Conservation (phyloP, 2,797 vertebrate genomes). For the Acanthurus lineatus region DNA sequence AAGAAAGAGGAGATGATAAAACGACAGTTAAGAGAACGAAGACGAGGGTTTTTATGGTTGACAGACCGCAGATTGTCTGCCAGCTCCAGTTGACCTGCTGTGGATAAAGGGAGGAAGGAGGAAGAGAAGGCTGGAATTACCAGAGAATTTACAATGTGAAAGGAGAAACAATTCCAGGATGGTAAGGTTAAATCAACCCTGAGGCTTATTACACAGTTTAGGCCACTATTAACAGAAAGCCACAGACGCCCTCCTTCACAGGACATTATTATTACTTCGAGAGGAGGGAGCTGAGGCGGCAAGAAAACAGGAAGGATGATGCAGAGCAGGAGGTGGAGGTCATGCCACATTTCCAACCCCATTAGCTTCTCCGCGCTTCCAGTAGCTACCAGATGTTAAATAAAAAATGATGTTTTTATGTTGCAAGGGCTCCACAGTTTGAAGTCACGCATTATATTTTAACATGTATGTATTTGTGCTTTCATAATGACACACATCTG, state of each 20-base stretch:
- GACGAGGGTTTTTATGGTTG: conserved; percentile 18
- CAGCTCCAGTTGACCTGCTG: conserved; percentile 44
- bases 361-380: conserved; percentile 41
- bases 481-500: conserved; percentile 29
- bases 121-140: neutral
- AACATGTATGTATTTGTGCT: neutral
- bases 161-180: conserved; percentile 26
- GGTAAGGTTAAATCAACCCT: conserved; percentile 57
- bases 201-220: conserved; percentile 49
- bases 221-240: conserved; percentile 50
- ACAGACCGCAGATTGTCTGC: conserved; percentile 45
- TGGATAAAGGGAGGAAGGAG: conserved; percentile 22
- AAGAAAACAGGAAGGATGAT: conserved; percentile 2
- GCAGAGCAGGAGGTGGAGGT: neutral
- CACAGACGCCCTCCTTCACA: conserved; percentile 22
- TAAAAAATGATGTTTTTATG: conserved; percentile 49
- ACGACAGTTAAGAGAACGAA: conserved; percentile 1
- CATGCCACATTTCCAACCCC: conserved; percentile 23
- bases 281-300: neutral
- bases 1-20: neutral
- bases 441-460: conserved; percentile 6
- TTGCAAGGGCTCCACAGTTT: conserved; percentile 26
- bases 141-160: conserved; percentile 50
- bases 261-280: conserved; percentile 42
- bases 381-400: conserved; percentile 49